Evolutionary conservation across 2,113 vertebrate species (phyloP).

Genomic region (Pachypanchax playfairii): DNA sequence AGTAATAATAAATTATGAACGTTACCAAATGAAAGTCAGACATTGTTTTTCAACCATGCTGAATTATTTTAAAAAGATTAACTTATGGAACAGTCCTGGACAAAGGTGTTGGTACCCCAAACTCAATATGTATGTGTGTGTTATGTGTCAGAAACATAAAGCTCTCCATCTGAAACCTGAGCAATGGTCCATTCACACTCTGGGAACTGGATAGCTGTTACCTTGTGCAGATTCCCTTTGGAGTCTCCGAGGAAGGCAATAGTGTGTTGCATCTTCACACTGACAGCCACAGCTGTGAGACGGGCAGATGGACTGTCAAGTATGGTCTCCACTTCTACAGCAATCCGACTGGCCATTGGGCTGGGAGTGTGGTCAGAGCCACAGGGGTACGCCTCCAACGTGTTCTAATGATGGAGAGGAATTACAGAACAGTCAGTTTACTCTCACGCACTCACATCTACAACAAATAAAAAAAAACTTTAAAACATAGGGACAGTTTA

Average conservation of each 20-base stretch:
- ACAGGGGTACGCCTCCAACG: constrained; percentile 92
- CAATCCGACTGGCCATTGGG: constrained; percentile 90
- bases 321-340: constrained; percentile 84
- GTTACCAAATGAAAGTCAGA: too few species aligned
- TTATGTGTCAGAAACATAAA: too few species aligned
- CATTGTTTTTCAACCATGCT: too few species aligned
- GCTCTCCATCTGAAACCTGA: not conserved
- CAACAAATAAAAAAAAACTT: not conserved
- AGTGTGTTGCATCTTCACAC: constrained; percentile 85
- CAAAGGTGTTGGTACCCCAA: too few species aligned
- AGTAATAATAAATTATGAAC: too few species aligned
- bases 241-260: constrained; percentile 95
- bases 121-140: too few species aligned
- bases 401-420: constrained; percentile 80
- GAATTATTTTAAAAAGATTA: too few species aligned
- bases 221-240: constrained; percentile 91
- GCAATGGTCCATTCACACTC: not conserved
- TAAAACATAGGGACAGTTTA: not conserved
- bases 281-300: constrained; percentile 91
- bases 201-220: constrained; percentile 55
- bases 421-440: not conserved
- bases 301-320: constrained; percentile 86
- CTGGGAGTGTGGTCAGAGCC: constrained; percentile 98
- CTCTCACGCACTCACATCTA: not conserved
- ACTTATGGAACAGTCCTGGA: too few species aligned